Evolutionary conservation across 2,113 vertebrate species (phyloP).

Genomic region (Engystomops pustulosus): DNA sequence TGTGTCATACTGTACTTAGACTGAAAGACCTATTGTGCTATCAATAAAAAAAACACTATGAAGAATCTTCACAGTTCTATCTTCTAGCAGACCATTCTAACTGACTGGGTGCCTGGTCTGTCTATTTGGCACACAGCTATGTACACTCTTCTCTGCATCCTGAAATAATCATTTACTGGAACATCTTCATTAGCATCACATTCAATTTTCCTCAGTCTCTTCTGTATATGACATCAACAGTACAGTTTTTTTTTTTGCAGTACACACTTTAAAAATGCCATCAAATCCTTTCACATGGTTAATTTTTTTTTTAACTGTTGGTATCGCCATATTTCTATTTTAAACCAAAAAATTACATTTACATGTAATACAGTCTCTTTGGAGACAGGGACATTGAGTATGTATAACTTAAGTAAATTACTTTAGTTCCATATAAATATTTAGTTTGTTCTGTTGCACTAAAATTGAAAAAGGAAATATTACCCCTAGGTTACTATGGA

Average conservation of each 20-base stretch:
- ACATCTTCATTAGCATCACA: background rate
- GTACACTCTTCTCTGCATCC: slow-evolving; percentile 30
- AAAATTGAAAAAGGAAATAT: too few species aligned
- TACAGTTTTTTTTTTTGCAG: background rate
- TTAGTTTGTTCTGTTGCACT: background rate
- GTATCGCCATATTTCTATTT: too few species aligned
- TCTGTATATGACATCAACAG: background rate
- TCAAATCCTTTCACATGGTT: background rate
- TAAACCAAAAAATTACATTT: too few species aligned
- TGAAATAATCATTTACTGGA: slow-evolving; percentile 18
- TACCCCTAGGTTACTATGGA: background rate
- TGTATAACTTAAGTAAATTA: background rate
- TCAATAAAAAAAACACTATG: slow-evolving; percentile 42
- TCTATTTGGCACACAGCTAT: slow-evolving; percentile 13
- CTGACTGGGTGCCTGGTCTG: background rate
- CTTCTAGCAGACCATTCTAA: background rate
- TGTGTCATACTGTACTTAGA: slow-evolving; percentile 18
- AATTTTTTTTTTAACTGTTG: too few species aligned
- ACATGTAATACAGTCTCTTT: too few species aligned
- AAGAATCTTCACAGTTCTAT: slow-evolving; percentile 30
- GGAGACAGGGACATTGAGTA: too few species aligned
- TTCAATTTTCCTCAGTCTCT: background rate
- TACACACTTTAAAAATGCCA: background rate
- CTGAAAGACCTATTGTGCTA: background rate
- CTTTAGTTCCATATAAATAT: background rate